phyloP scores from a whole-genome alignment of 2,888 invertebrate species.

The Microctonus brassicae region DNA sequence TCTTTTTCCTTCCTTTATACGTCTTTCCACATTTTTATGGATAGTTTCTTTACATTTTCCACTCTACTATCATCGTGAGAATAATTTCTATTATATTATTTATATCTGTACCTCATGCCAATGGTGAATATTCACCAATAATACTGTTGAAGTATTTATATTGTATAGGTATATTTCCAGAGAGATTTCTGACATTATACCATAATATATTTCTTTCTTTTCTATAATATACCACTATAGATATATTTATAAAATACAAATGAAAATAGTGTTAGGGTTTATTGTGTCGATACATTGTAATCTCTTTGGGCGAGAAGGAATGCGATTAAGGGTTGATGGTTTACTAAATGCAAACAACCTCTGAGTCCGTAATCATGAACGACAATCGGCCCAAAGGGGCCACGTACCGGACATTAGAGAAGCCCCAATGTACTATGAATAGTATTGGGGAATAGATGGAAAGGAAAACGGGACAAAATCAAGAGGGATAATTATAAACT shows the following conservation, averaged over 20 bases:
- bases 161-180: too few species aligned
- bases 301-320: conserved; percentile 63
- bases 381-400: conserved; percentile 52
- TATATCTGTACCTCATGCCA: neutral
- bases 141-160: conserved; percentile 9
- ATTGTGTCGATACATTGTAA: conserved; percentile 48
- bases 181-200: conserved; percentile 16
- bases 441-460: neutral
- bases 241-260: neutral
- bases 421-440: conserved; percentile 1
- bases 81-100: conserved; percentile 28
- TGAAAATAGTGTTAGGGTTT: conserved; percentile 15
- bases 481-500: neutral
- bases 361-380: conserved; percentile 62
- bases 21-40: conserved; percentile 16
- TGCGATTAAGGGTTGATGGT: conserved; percentile 69
- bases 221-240: too few species aligned
- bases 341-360: conserved; percentile 68
- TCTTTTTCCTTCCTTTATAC: neutral
- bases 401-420: conserved; percentile 25
- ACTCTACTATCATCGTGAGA: conserved; percentile 29
- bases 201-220: too few species aligned
- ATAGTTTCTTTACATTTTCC: too few species aligned
- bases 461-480: neutral
- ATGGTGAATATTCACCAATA: neutral